Evolutionary conservation across 2,888 invertebrate genomes (phyloP).

Genomic region (Strigamia maritima): DNA sequence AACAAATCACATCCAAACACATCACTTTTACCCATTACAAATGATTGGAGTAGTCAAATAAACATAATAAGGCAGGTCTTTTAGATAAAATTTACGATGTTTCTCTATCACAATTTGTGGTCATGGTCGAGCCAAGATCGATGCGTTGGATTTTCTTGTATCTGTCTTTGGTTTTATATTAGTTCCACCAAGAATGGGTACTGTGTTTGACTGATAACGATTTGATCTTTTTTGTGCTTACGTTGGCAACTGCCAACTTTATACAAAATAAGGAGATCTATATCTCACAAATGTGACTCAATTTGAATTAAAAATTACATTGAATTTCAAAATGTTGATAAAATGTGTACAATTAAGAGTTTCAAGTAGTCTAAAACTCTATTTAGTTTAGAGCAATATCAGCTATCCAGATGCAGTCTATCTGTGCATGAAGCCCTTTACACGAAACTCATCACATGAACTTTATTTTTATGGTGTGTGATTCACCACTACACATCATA

Average conservation of each 20-base stretch:
- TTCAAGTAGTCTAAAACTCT: too few species aligned
- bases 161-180: conserved; percentile 32
- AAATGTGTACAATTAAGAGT: too few species aligned
- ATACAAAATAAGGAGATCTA: not conserved
- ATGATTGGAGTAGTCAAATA: not conserved
- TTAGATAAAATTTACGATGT: conserved; percentile 15
- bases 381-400: too few species aligned
- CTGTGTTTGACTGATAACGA: conserved; percentile 26
- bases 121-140: conserved; percentile 28
- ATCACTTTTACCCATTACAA: not conserved
- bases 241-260: not conserved
- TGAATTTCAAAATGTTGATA: not conserved
- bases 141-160: conserved; percentile 26
- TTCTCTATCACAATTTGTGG: conserved; percentile 16
- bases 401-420: too few species aligned
- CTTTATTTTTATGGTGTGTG: not conserved
- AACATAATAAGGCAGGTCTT: not conserved
- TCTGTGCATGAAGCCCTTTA: not conserved
- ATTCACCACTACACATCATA: not conserved
- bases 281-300: not conserved
- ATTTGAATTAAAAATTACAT: not conserved
- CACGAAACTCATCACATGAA: not conserved
- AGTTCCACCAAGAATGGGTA: conserved; percentile 16
- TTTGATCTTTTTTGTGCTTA: not conserved
- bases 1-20: too few species aligned